Evolutionary conservation across 1,140 invertebrate genomes (phyloP), one percentile per base, ranked within the genome.

Genomic region (Acarapis woodi): DNA sequence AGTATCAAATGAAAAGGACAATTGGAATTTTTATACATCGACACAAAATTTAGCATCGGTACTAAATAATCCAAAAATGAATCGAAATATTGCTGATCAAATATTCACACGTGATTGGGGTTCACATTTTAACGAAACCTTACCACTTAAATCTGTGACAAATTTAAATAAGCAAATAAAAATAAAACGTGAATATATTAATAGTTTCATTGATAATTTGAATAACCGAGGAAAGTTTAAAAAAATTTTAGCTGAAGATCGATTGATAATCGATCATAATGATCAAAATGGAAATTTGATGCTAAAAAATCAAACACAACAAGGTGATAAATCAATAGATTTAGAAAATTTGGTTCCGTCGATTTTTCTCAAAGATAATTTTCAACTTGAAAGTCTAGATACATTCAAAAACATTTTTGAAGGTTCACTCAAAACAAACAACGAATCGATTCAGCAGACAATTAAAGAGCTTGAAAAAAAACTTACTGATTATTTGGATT

Each of bases 91-190:
- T 49, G 56, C 55, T 60, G 60, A 57, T 47, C 79, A 87, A 52
- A 83, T 97, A 48, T 85, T 97, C 49, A 90, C 85, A 1, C 83
- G 82, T 55, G 87, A 82, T 43, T 97, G 90, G 90, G 88, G 90
- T 28, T 83, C 90, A 49, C 65, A 66, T 39, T 94, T 94, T 58
- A 65, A 87, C 5, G 82, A 88, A 6, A 71, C 70, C 46, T 55
- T 61, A 19, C 62, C 68, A 14, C 67, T 90, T 49, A 64, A 69
- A 16, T 66, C 67, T 38, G 1, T 21, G 9, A n/a, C n/a, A n/a
- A n/a, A n/a, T 9, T 28, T 26, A 5, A 10, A 19, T 30, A 5
- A n/a, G 15, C 22, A n/a, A 20, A 38, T 30, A 30, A 12, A 19
- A 37, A 37, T n/a, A 36, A 9, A 25, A 21, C 10, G 14, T 31